Conservation (phyloP, 2,888 invertebrate species). For the Alentia gelatinosa region DNA sequence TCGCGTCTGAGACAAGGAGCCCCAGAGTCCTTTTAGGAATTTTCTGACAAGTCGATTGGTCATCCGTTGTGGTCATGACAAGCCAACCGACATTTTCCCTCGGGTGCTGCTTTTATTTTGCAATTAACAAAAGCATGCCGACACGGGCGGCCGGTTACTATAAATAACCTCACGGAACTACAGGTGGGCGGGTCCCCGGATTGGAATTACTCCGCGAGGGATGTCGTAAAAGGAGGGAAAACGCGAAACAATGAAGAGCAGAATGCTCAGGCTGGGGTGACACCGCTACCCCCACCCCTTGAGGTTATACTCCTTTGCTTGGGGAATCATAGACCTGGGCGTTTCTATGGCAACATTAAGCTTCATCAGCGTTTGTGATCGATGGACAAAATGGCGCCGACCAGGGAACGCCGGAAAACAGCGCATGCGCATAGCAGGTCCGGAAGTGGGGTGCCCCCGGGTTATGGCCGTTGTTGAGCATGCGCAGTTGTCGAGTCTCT, state of each 20-base stretch:
- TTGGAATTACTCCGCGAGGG: background rate
- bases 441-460: background rate
- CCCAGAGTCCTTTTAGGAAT: no score
- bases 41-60: no score
- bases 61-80: background rate
- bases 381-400: background rate
- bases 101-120: background rate
- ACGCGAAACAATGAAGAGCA: background rate
- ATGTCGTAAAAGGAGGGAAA: background rate
- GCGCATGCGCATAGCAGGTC: background rate
- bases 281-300: no score
- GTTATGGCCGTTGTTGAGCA: background rate
- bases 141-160: background rate
- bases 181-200: no score
- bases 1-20: no score
- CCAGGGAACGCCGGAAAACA: background rate
- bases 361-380: background rate
- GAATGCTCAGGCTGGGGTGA: no score
- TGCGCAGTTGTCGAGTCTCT: background rate
- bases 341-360: slow-evolving; percentile 18
- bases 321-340: no score
- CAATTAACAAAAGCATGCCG: background rate
- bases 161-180: background rate
- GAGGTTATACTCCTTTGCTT: no score
- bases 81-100: background rate